Evolutionary conservation across 1,140 invertebrate genomes (phyloP).

Genomic region (Lordiphosa mommai): DNA sequence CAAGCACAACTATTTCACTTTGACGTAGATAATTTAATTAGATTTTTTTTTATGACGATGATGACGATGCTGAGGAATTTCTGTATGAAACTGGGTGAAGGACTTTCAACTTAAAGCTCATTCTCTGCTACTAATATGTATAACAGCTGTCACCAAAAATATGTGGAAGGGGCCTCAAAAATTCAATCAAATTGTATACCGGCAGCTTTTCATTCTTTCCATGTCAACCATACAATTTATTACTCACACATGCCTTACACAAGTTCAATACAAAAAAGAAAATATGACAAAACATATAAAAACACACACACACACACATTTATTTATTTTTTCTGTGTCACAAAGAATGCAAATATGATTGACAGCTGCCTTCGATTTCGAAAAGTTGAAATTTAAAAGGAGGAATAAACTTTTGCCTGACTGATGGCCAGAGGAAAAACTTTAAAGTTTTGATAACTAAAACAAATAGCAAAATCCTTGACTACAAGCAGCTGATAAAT

Average conservation of each 20-base stretch:
- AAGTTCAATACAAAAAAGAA: neutral
- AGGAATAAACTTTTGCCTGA: constrained; percentile 8
- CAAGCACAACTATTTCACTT: constrained; percentile 41
- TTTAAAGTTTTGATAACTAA: neutral
- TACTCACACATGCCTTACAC: neutral
- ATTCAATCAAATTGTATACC: neutral
- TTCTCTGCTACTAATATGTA: too few species aligned
- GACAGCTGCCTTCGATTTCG: constrained; percentile 5
- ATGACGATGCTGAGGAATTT: neutral
- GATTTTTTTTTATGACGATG: constrained; percentile 28
- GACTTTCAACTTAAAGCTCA: neutral
- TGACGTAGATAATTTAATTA: constrained; percentile 52
- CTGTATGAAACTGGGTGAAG: constrained; percentile 1
- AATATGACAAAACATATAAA: neutral
- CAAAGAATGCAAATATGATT: constrained; percentile 7
- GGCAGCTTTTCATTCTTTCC: neutral
- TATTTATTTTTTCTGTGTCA: neutral
- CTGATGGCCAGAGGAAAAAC: constrained; percentile 10
- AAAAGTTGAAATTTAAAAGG: constrained; percentile 3
- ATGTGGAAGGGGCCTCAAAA: neutral
- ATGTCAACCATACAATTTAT: constrained; percentile 1
- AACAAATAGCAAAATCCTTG: neutral
- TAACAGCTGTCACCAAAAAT: neutral
- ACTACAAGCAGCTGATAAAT: neutral
- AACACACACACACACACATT: neutral